Conservation (phyloP, 2,797 vertebrate species). For the Etheostoma perlongum region DNA sequence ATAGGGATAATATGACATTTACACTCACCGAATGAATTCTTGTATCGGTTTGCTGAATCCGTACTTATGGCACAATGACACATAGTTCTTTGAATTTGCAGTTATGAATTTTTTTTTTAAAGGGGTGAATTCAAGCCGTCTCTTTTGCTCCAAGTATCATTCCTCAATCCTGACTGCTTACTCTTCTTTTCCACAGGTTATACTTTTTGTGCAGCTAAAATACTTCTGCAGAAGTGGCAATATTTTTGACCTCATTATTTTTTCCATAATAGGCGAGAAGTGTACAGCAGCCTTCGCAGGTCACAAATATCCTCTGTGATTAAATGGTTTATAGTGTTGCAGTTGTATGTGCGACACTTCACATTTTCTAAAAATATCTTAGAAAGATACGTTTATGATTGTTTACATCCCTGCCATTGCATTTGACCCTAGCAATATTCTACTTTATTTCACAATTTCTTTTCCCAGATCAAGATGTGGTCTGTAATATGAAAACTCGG, state of each 20-base stretch:
- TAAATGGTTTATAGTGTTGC: not conserved
- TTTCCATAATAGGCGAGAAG: not conserved
- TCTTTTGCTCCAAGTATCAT: conserved; percentile 38
- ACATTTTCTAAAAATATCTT: not conserved
- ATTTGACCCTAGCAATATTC: conserved; percentile 2
- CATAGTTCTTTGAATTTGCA: conserved; percentile 41
- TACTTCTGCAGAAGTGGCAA: conserved; percentile 33
- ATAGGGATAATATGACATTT: conserved; percentile 54
- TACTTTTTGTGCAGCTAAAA: conserved; percentile 36
- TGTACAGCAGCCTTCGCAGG: not conserved
- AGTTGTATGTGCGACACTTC: not conserved
- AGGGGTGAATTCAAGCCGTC: conserved; percentile 44
- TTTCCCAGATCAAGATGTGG: conserved; percentile 43
- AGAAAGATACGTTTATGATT: conserved; percentile 7
- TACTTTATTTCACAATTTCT: conserved; percentile 43
- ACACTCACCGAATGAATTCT: conserved; percentile 31
- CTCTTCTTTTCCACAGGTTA: conserved; percentile 51
- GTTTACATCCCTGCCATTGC: conserved; percentile 11
- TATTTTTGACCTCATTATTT: not conserved
- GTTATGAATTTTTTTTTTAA: conserved; percentile 33
- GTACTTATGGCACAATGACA: conserved; percentile 27
- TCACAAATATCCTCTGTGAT: not conserved
- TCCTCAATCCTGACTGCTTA: conserved; percentile 39
- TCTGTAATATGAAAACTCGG: conserved; percentile 38
- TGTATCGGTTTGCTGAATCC: conserved; percentile 50